A percentile compares a stretch with the other conserved stretches of the same genome.
phyloP scores from a whole-genome alignment of 2,888 invertebrate species.

The Himalopsyche kuldschensis region DNA sequence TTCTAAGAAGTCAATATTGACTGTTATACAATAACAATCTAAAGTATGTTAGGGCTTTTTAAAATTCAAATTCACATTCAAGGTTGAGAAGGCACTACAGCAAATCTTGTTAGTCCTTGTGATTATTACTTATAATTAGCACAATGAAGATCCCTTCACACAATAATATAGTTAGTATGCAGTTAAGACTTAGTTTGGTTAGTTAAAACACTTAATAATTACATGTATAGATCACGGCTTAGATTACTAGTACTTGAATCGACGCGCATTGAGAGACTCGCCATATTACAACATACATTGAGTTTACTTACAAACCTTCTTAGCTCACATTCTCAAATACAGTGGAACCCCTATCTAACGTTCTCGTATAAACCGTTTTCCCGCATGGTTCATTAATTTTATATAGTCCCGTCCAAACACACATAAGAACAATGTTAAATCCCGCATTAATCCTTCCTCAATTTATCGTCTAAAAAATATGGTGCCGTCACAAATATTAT shows the following conservation, averaged over 20 bases:
- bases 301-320: no score
- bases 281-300: not conserved
- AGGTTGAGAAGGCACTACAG: conserved; percentile 35
- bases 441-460: no score
- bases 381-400: no score
- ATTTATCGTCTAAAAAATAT: no score
- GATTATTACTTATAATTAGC: conserved; percentile 2
- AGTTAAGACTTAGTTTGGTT: conserved; percentile 14
- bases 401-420: no score
- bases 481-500: no score
- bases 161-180: not conserved
- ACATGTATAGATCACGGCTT: not conserved
- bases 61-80: not conserved
- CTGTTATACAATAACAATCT: not conserved
- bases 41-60: not conserved
- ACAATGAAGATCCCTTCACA: not conserved
- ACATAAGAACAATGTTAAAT: no score
- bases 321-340: no score
- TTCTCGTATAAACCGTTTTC: no score
- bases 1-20: not conserved
- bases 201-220: conserved; percentile 5
- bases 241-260: conserved; percentile 1
- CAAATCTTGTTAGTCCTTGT: conserved; percentile 16
- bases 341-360: no score
- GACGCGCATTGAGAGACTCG: conserved; percentile 17